Conservation (phyloP, 2,888 invertebrate species). For the Caenorhabditis macrosperma region DNA sequence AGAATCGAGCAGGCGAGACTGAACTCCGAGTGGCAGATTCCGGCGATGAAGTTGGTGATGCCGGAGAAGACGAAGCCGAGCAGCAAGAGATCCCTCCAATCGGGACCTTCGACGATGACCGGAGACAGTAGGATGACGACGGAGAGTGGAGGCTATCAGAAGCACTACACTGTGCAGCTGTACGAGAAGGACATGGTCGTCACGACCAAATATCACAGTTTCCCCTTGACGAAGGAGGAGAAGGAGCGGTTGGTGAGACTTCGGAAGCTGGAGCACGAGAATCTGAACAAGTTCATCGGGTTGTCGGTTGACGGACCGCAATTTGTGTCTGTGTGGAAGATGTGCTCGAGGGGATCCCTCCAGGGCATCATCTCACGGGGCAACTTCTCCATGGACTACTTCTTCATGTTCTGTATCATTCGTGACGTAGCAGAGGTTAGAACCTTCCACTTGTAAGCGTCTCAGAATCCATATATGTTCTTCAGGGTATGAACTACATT, state of each 20-base stretch:
- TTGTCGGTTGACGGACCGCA: constrained; percentile 72
- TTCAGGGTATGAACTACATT: constrained; percentile 66
- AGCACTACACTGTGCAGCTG: constrained; percentile 13
- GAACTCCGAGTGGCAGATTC: constrained; percentile 66
- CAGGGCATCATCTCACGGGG: constrained; percentile 65
- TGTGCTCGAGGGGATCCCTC: constrained; percentile 69
- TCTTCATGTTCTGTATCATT: constrained; percentile 70
- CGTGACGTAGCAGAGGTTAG: constrained; percentile 66
- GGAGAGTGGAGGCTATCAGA: constrained; percentile 11
- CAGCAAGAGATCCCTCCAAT: constrained; percentile 25
- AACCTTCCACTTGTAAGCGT: too few relatives aligned
- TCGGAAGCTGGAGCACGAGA: constrained; percentile 76
- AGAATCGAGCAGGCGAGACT: constrained; percentile 50
- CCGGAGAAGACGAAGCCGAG: constrained; percentile 25
- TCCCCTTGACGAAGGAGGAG: constrained; percentile 26
- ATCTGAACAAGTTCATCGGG: constrained; percentile 77
- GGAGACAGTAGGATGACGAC: constrained; percentile 32
- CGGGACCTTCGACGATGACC: constrained; percentile 24
- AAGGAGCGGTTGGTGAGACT: constrained; percentile 58
- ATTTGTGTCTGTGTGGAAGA: constrained; percentile 73
- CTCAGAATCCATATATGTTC: too few relatives aligned
- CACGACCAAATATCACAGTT: constrained; percentile 47
- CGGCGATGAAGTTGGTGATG: constrained; percentile 20
- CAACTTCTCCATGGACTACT: constrained; percentile 69
- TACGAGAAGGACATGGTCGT: constrained; percentile 61